Evolutionary conservation across 2,888 invertebrate species (phyloP).

Genomic region (Ceramica pisi): DNA sequence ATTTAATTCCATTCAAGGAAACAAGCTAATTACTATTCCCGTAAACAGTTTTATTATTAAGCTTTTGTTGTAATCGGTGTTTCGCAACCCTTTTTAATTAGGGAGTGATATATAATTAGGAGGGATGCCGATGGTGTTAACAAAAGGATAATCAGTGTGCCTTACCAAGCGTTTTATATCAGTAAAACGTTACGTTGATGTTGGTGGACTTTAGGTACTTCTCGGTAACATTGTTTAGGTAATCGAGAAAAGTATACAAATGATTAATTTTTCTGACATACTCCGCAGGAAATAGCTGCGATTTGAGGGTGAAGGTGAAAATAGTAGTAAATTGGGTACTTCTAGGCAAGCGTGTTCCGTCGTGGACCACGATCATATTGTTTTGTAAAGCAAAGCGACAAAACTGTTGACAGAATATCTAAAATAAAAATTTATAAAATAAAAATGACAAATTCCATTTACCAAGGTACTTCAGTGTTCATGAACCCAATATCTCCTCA

Average conservation of each 20-base stretch:
- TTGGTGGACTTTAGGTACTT: too few relatives aligned
- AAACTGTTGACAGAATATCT: too few relatives aligned
- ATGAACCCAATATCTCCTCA: not conserved
- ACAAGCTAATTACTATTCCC: slow-evolving; percentile 70
- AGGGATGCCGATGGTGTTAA: slow-evolving; percentile 53
- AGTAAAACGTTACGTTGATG: slow-evolving; percentile 29
- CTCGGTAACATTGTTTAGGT: too few relatives aligned
- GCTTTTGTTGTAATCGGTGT: slow-evolving; percentile 65
- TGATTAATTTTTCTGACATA: too few relatives aligned
- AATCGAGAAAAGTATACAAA: too few relatives aligned
- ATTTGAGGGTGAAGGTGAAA: too few relatives aligned
- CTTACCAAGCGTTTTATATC: slow-evolving; percentile 57
- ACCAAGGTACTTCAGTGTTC: not conserved
- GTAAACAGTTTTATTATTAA: slow-evolving; percentile 73
- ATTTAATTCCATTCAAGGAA: slow-evolving; percentile 56
- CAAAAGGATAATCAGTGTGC: slow-evolving; percentile 52
- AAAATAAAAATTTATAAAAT: too few relatives aligned
- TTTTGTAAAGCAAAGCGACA: too few relatives aligned
- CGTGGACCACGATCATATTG: too few relatives aligned
- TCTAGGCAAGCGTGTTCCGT: too few relatives aligned
- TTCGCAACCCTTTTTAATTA: slow-evolving; percentile 72
- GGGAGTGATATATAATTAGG: slow-evolving; percentile 66
- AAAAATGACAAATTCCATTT: not conserved
- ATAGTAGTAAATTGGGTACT: too few relatives aligned
- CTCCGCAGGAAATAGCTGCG: too few relatives aligned